These are phyloP conservation scores for Cheilosia scutellata DNA, from an alignment of 2,888 invertebrate species.

Conservation along the genomic window DNA sequence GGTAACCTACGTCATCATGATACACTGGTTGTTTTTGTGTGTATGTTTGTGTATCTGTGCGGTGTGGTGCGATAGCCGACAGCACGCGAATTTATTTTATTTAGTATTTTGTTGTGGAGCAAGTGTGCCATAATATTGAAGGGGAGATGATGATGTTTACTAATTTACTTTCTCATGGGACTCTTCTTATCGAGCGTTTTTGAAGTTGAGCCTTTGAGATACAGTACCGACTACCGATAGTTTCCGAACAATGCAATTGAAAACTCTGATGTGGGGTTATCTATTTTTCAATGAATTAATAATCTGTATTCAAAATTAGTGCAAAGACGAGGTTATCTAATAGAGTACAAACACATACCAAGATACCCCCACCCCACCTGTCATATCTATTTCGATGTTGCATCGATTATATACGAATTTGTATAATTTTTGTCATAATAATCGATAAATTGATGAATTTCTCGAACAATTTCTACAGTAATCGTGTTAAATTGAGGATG, in stretches of 20 bases:
- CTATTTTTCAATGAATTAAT: not conserved
- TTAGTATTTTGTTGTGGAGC: not conserved
- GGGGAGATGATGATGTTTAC: not conserved
- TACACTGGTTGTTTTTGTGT: not conserved
- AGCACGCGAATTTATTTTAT: too few species aligned
- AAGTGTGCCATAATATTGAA: not conserved
- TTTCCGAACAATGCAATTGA: not conserved
- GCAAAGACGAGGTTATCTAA: not conserved
- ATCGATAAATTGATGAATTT: too few species aligned
- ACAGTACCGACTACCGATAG: not conserved
- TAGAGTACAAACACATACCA: not conserved
- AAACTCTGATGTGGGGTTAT: not conserved
- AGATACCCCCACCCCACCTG: too few species aligned
- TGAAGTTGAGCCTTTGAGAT: not conserved
- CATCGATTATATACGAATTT: not conserved
- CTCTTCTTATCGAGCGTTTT: not conserved
- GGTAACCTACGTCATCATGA: not conserved
- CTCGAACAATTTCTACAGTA: too few species aligned
- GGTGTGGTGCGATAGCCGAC: not conserved
- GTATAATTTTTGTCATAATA: too few species aligned
- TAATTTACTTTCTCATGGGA: not conserved
- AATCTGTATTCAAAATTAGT: not conserved
- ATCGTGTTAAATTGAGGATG: too few species aligned
- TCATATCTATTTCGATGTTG: too few species aligned
- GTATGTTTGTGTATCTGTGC: not conserved